Evolutionary conservation across 2,113 vertebrate genomes (phyloP).

Genomic region (Coreoperca whiteheadi): DNA sequence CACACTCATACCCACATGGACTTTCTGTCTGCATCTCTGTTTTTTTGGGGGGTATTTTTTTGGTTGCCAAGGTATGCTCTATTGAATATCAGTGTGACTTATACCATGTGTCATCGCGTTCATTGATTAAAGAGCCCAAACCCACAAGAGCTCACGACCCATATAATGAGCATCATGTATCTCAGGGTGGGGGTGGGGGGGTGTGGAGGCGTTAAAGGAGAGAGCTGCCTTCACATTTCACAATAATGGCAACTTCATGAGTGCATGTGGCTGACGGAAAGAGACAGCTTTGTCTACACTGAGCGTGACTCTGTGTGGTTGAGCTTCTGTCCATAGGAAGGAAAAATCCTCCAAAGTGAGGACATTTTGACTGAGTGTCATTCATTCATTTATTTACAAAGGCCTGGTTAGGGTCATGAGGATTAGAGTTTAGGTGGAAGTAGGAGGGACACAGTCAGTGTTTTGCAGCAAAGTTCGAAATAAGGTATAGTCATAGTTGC

Average conservation of each 20-base stretch:
- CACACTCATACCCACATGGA: not conserved
- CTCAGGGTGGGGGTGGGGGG: not conserved
- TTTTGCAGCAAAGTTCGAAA: not conserved
- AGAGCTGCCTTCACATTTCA: conserved; percentile 54
- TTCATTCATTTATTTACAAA: not conserved
- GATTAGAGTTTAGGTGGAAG: not conserved
- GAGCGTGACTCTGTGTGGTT: not conserved
- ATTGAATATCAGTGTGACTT: conserved; percentile 63
- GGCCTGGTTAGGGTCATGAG: not conserved
- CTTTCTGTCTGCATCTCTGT: conserved; percentile 16
- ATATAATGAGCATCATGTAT: conserved; percentile 70
- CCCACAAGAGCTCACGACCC: conserved; percentile 63
- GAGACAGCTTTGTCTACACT: not conserved
- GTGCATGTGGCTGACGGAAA: conserved; percentile 17
- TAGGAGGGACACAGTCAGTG: too few species aligned
- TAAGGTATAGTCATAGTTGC: too few species aligned
- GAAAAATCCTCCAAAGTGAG: not conserved
- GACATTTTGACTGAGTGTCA: not conserved
- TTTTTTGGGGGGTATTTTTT: conserved; percentile 11
- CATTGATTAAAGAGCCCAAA: conserved; percentile 70
- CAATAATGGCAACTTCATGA: conserved; percentile 64
- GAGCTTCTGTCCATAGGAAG: not conserved
- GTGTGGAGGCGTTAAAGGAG: conserved; percentile 40
- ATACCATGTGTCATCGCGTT: conserved; percentile 58
- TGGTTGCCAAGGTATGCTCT: conserved; percentile 18